Base-by-base conservation (phyloP, 2,888 invertebrate genomes). In the Idaea biselata region DNA sequence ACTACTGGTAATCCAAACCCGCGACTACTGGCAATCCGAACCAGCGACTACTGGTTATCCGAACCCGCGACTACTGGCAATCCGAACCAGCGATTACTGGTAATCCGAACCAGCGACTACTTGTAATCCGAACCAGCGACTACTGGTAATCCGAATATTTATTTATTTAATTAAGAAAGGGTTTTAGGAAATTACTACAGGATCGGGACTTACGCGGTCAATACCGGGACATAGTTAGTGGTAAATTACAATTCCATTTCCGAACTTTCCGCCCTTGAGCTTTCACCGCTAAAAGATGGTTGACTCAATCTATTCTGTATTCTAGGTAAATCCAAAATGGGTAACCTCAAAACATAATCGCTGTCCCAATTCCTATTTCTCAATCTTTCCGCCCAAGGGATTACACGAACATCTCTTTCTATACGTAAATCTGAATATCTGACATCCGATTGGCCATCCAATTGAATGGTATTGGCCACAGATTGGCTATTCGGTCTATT, bases 341-440 rank as follows among this genome's bases (percentile, higher is more conserved):
- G 89, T 59, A 90, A 70, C 16, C 89, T 69, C 0, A 89, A 60
- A 0, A 88, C 83, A 56, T 84, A 86, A 62, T 91, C 89, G 16
- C 77, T 84, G 58, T 88, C 88, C 72, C 84, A 79, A 0, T 76
- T 66, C 18, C 87, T 74, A 25, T 78, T 63, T 8, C 88, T 73
- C 0, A 77, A 70, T 14, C 80, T 65, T 16, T 88, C 89, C 0
- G 86, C 77, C 87, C 85, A 85, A 0, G 89, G 87, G 16, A 87
- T 82, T 0, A 85, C 76, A 53, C 89, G 74, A 17, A 87, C 80
- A 54, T 87, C 83, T 4, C 74, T 18, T 14, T 18, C 18, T 14
- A 18, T 56, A 44, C 44, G 65, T 0, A 55, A n/a, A 14, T 17
- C 18, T 18, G 18, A 56, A 17, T 18, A 14, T 56, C 56, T 56